Conservation (phyloP, 2,888 invertebrate genomes). For the Steinernema scapterisci region DNA sequence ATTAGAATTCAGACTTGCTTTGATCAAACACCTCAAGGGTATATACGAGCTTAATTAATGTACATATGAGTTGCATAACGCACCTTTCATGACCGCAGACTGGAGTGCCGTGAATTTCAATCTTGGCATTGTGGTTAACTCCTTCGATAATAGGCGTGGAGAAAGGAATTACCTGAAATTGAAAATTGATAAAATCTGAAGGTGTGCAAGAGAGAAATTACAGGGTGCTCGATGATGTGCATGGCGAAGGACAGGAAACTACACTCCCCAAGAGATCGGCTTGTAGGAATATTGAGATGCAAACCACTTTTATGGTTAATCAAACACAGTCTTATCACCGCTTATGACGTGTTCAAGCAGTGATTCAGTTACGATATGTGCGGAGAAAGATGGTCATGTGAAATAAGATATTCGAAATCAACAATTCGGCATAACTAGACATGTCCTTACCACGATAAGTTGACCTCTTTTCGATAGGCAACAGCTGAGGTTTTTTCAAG, state of each 20-base stretch:
- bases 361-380: background rate
- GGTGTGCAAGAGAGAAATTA: background rate
- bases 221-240: constrained; percentile 32
- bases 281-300: background rate
- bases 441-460: too few relatives aligned
- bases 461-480: too few relatives aligned
- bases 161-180: constrained; percentile 25
- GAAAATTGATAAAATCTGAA: background rate
- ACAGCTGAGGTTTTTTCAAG: too few relatives aligned
- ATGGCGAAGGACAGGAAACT: background rate
- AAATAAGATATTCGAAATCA: too few relatives aligned
- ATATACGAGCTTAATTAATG: too few relatives aligned
- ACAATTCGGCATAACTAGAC: too few relatives aligned
- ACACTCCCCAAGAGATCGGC: background rate
- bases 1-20: too few relatives aligned
- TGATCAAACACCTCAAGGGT: too few relatives aligned
- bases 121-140: constrained; percentile 18
- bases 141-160: constrained; percentile 21
- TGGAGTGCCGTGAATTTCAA: constrained; percentile 26
- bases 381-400: too few relatives aligned
- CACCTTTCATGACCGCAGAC: background rate
- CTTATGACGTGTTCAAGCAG: constrained; percentile 3
- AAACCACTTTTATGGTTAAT: constrained; percentile 6
- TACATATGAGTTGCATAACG: too few relatives aligned
- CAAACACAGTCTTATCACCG: background rate